These are phyloP conservation scores for Dreissena polymorpha DNA, from an alignment of 1,140 invertebrate species.

Conservation along the genomic window DNA sequence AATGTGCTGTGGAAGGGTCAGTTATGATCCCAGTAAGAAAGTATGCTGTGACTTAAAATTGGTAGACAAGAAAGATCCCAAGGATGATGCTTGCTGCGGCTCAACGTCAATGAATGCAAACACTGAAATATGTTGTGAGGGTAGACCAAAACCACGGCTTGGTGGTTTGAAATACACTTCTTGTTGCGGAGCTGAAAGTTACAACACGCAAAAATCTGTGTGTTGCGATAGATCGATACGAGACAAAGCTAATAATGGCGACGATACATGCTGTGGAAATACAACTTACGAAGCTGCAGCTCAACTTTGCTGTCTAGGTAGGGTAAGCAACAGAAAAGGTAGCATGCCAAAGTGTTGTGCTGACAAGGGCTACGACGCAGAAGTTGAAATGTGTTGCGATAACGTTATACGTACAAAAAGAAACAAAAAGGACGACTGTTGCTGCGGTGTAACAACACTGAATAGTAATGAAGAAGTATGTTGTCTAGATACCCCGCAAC, in stretches of 20 bases:
- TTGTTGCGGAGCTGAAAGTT: slow-evolving; percentile 47
- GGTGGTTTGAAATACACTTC: slow-evolving; percentile 43
- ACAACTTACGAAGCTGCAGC: slow-evolving; percentile 35
- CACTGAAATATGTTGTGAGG: slow-evolving; percentile 53
- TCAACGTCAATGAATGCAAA: slow-evolving; percentile 33
- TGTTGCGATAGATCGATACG: slow-evolving; percentile 35
- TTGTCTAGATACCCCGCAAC: slow-evolving; percentile 49
- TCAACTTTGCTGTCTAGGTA: slow-evolving; percentile 40
- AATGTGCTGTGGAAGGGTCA: slow-evolving; percentile 40
- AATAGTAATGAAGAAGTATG: slow-evolving; percentile 38
- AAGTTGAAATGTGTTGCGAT: slow-evolving; percentile 46
- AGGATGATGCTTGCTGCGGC: slow-evolving; percentile 48
- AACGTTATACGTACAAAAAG: slow-evolving; percentile 23
- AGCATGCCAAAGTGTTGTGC: slow-evolving; percentile 47
- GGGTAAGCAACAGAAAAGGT: slow-evolving; percentile 11
- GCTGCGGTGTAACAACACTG: slow-evolving; percentile 51
- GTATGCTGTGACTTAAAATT: slow-evolving; percentile 45
- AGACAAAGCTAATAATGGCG: slow-evolving; percentile 27
- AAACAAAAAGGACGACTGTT: slow-evolving; percentile 39
- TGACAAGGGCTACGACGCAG: slow-evolving; percentile 34
- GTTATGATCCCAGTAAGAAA: slow-evolving; percentile 39
- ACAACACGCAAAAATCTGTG: slow-evolving; percentile 26
- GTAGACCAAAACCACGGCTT: slow-evolving; percentile 31
- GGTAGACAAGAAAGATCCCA: slow-evolving; percentile 17
- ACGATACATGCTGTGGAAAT: slow-evolving; percentile 50